Evolutionary conservation across 1,140 invertebrate species (phyloP), one percentile per base, ranked within the genome.

Genomic region (Sipha flava): DNA sequence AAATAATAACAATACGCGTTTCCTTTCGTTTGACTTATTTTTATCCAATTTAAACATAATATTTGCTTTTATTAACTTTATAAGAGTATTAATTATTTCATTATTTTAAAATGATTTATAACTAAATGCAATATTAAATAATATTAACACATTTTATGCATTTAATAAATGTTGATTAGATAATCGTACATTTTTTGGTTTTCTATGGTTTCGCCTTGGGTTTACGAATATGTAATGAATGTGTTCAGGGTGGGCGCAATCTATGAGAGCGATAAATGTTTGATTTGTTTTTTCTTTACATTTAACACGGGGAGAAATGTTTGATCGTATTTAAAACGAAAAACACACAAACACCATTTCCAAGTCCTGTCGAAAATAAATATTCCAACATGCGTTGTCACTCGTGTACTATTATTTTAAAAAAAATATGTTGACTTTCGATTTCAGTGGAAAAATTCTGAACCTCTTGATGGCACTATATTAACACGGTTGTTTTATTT

Each of bases 391-490:
- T 70, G 66, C 66, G 14, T n/a, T 47, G 66, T 70, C 66, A 70
- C 66, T 47, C 16, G 43, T 29, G 21, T 29, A 47, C 43, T 70
- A 47, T 70, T 47, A 70, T 70, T 70, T 70, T 18, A 70, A 70
- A 70, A n/a, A n/a, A 45, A 70, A 29, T 70, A 70, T 47, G 66
- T 77, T 77, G 45, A 29, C 73, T 77, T 77, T 77, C 49, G 49
- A 75, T 75, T 59, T 77, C 49, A 59, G 21, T 40, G 21, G 16
- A 59, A 54, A 77, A 77, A 77, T 59, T 29, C 16, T 18, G 16
- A 29, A 77, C 34, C 49, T 29, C 31, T 16, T 23, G 12, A 21
- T 47, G 37, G 40, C n/a, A 29, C 23, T 54, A 43, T 29, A 57
- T 26, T 57, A 57, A 77, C 21, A 18, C 9, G 31, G 34, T 37